Percentiles rank a stretch among this genome's conserved stretches.
Evolutionary conservation across 2,113 vertebrate genomes (phyloP).

Genomic region (Benthochromis sp.): DNA sequence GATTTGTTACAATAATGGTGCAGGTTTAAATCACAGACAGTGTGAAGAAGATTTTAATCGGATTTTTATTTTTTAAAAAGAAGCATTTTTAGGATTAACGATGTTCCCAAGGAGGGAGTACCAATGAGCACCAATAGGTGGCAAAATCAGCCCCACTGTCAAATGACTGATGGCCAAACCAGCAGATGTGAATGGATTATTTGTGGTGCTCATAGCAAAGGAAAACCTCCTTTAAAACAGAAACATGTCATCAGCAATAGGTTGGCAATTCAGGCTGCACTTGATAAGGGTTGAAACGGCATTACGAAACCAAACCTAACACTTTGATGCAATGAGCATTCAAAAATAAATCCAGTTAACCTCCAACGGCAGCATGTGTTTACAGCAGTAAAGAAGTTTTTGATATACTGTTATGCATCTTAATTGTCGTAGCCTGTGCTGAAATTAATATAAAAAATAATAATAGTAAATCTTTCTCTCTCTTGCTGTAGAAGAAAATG

Average conservation of each 20-base stretch:
- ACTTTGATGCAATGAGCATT: neutral
- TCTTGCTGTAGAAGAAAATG: accelerated
- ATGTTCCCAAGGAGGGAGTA: neutral
- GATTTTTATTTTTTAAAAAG: neutral
- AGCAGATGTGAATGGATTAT: accelerated
- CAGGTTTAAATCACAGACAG: neutral
- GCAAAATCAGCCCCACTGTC: neutral
- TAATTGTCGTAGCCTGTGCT: accelerated
- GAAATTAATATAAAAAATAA: accelerated
- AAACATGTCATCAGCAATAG: accelerated
- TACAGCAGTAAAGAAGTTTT: neutral
- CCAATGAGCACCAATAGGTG: neutral
- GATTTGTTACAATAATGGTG: neutral
- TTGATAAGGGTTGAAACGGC: neutral
- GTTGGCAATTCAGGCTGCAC: neutral
- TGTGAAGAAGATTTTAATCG: neutral
- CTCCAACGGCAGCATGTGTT: accelerated
- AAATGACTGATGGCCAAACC: neutral
- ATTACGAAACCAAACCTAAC: neutral
- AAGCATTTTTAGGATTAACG: neutral
- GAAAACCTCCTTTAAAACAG: neutral
- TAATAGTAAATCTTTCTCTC: accelerated
- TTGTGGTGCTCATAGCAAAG: neutral
- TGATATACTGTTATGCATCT: accelerated
- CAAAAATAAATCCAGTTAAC: accelerated